A percentile compares a stretch with the other conserved stretches of the same genome.
Evolutionary conservation across 2,113 vertebrate species (phyloP).

Genomic region (Phasianus colchicus): DNA sequence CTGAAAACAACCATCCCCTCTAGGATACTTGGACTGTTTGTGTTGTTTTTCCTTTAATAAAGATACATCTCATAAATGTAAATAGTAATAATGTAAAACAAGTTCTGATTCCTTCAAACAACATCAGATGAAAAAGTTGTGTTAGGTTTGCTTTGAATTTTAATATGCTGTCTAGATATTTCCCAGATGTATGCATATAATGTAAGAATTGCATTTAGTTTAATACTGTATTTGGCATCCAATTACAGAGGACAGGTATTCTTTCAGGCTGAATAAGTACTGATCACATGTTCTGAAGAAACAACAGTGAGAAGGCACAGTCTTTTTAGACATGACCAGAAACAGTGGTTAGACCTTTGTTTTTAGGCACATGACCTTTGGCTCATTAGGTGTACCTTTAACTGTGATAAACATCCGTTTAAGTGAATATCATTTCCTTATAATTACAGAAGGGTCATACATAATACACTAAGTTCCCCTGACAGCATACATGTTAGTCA

Average conservation of each 20-base stretch:
- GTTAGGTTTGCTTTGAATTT: background rate
- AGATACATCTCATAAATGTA: background rate
- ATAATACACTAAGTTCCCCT: slow-evolving; percentile 79
- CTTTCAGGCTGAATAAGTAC: slow-evolving; percentile 54
- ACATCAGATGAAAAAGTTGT: slow-evolving; percentile 5
- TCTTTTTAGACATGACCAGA: slow-evolving; percentile 65
- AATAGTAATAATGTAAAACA: background rate
- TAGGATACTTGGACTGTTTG: background rate
- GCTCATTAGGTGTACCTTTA: slow-evolving; percentile 78
- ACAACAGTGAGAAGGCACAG: slow-evolving; percentile 25
- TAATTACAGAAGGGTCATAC: slow-evolving; percentile 82
- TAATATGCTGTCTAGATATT: slow-evolving; percentile 26
- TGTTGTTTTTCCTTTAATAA: background rate
- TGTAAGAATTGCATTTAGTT: slow-evolving; percentile 60
- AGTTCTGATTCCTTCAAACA: background rate
- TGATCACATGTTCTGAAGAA: slow-evolving; percentile 37
- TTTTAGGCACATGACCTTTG: slow-evolving; percentile 77
- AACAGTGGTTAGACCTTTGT: slow-evolving; percentile 58
- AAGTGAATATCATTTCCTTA: slow-evolving; percentile 83
- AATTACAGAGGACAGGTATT: slow-evolving; percentile 47
- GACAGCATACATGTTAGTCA: slow-evolving; percentile 76
- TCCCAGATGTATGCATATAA: slow-evolving; percentile 53
- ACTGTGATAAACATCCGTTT: slow-evolving; percentile 82
- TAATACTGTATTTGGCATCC: slow-evolving; percentile 53
- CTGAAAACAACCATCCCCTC: background rate